Base-by-base conservation (phyloP, 2,797 vertebrate species). In the Phoebastria nigripes region DNA sequence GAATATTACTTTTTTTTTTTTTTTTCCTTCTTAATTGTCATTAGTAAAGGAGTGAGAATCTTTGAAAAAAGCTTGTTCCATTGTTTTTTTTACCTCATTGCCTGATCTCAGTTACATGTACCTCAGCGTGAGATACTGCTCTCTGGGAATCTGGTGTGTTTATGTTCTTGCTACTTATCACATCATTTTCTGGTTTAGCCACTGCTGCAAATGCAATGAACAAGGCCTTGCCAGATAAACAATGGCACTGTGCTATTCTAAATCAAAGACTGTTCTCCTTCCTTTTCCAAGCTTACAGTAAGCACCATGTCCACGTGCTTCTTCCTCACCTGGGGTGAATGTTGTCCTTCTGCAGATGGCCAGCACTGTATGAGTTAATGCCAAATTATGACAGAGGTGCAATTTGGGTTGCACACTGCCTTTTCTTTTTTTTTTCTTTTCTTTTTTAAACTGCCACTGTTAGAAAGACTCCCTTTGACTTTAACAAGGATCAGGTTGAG, bases 1-100 rank as follows among this genome's bases (percentile, higher is more conserved):
- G 15, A 41, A 71, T 4, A 0, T 14, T 0, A 33, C 1, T 15
- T 31, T 33, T 20, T 33, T 15, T 15, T 24, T 15, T 15, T 24
- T 46, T 49, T 24, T 6, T 15, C 20, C 25, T 29, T 55, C 33
- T 21, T 1, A 33, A 49, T 58, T 58, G 8, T 31, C 22, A 13
- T 59, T 47, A 70, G 8, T 29, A n/a, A 73, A 82, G n/a, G 9
- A 77, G 26, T 11, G 11, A 41, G 21, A 18, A 9, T 42, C 61
- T 76, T 84, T 49, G 26, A 76, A 24, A 54, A 69, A 83, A 83
- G 2, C 10, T 69, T 70, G 14, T 55, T 62, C 18, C 0, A 0
- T 58, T 61, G 3, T 0, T 51, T 56, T 56, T 37, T 83, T 87
- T 65, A 65, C 9, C 9, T 89, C 15, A 3, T 37, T 81, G 69